Evolutionary conservation across 2,797 vertebrate species (phyloP).

Genomic region (Crax fasciolata): DNA sequence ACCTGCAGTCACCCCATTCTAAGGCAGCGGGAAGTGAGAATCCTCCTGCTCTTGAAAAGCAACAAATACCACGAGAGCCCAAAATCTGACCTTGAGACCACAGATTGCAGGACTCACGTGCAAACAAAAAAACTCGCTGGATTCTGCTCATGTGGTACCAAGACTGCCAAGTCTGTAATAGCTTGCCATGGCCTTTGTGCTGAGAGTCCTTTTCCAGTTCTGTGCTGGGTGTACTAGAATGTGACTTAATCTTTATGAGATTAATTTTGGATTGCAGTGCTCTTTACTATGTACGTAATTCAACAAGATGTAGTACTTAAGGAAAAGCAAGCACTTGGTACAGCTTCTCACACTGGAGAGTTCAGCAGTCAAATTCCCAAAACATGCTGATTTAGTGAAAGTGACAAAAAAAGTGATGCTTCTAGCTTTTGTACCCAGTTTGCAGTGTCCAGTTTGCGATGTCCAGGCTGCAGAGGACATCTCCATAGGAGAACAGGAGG

Average conservation of each 20-base stretch:
- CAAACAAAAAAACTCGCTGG: neutral
- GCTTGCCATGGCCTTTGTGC: neutral
- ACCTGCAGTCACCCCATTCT: neutral
- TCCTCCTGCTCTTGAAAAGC: neutral
- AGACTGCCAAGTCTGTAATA: neutral
- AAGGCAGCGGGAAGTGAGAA: neutral
- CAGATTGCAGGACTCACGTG: neutral
- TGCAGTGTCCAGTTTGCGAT: neutral
- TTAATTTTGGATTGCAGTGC: neutral
- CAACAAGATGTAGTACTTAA: neutral
- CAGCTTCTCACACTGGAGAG: neutral
- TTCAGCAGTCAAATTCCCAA: conserved; percentile 2
- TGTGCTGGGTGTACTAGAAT: neutral
- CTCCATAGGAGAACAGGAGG: fast-evolving
- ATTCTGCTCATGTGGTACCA: neutral
- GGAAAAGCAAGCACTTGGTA: neutral
- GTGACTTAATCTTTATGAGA: neutral
- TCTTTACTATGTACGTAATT: neutral
- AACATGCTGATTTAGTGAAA: neutral
- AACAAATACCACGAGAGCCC: neutral
- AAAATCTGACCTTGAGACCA: neutral
- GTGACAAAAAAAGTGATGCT: neutral
- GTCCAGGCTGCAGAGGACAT: neutral
- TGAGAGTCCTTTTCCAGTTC: neutral
- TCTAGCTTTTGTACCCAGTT: neutral